A percentile compares a stretch with the other conserved stretches of the same genome.
Evolutionary conservation across 53 echinoderm and acorn worm genomes (phyloP).

Genomic region (Crossaster papposus): DNA sequence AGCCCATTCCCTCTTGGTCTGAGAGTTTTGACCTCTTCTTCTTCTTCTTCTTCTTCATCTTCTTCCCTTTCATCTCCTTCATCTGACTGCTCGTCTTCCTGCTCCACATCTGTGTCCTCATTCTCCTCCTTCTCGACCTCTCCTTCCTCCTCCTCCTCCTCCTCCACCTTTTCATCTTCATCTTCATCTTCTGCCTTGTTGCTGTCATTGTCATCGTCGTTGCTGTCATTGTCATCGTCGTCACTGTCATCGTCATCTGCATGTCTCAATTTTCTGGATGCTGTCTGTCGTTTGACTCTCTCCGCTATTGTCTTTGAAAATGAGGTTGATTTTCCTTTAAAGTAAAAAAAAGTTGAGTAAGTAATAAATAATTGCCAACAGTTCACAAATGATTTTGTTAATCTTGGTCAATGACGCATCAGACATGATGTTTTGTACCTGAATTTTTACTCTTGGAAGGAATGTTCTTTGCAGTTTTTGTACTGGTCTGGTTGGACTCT

Average conservation of each 20-base stretch:
- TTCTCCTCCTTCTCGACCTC: conserved; percentile 56
- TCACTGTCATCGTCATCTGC: conserved; percentile 37
- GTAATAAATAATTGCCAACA: background rate
- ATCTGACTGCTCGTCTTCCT: conserved; percentile 51
- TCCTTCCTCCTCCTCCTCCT: conserved; percentile 51
- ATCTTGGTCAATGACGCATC: background rate
- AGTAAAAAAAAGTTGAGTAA: background rate
- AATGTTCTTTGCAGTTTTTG: conserved; percentile 54
- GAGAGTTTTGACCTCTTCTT: conserved; percentile 7
- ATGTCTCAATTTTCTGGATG: conserved; percentile 1
- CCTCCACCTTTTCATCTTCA: conserved; percentile 53
- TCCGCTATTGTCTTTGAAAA: conserved; percentile 50
- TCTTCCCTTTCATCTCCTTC: conserved; percentile 58
- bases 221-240: conserved; percentile 44
- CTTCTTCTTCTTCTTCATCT: conserved; percentile 42
- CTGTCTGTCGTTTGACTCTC: conserved; percentile 41
- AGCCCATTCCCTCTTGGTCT: conserved; percentile 46
- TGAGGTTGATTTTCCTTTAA: conserved; percentile 47
- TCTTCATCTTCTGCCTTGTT: conserved; percentile 37
- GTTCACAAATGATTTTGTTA: background rate
- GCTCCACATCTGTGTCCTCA: conserved; percentile 30
- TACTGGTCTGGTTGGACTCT: conserved; percentile 47
- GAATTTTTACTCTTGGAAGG: conserved; percentile 46
- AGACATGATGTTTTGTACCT: conserved; percentile 4
- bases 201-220: conserved; percentile 48